These are phyloP conservation scores for Aspidiotus rigidus DNA, from an alignment of 2,888 invertebrate species.

Conservation along the genomic window DNA sequence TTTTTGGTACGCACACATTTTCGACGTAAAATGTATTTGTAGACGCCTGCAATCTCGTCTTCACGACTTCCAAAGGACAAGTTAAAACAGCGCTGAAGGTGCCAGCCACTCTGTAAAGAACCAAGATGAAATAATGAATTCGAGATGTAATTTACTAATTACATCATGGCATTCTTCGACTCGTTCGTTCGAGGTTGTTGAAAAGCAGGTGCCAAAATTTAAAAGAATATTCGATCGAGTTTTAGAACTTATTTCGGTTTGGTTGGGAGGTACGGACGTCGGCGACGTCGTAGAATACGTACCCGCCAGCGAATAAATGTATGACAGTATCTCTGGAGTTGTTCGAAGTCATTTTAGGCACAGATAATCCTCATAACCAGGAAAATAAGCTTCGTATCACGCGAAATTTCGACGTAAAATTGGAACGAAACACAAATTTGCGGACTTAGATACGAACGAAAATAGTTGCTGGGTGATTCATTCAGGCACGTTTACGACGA, in stretches of 20 bases:
- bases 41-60: conserved; percentile 92
- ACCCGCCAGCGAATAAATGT: conserved; percentile 94
- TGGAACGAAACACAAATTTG: too few relatives aligned
- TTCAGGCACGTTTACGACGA: too few relatives aligned
- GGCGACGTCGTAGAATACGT: conserved; percentile 46
- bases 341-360: conserved; percentile 29
- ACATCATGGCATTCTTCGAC: neutral
- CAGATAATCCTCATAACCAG: too few relatives aligned
- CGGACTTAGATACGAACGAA: too few relatives aligned
- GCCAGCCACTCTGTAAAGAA: conserved; percentile 72
- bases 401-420: too few relatives aligned
- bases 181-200: neutral
- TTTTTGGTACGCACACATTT: conserved; percentile 43
- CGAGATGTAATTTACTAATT: conserved; percentile 27
- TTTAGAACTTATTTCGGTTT: too few relatives aligned
- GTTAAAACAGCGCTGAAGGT: conserved; percentile 94
- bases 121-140: too few relatives aligned
- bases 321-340: conserved; percentile 63
- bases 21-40: conserved; percentile 52
- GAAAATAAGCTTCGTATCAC: too few relatives aligned
- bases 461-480: too few relatives aligned
- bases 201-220: neutral
- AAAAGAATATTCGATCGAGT: neutral
- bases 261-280: neutral
- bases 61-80: conserved; percentile 95